phyloP scores from a whole-genome alignment of 1,140 invertebrate genomes.

The Homalodisca vitripennis region DNA sequence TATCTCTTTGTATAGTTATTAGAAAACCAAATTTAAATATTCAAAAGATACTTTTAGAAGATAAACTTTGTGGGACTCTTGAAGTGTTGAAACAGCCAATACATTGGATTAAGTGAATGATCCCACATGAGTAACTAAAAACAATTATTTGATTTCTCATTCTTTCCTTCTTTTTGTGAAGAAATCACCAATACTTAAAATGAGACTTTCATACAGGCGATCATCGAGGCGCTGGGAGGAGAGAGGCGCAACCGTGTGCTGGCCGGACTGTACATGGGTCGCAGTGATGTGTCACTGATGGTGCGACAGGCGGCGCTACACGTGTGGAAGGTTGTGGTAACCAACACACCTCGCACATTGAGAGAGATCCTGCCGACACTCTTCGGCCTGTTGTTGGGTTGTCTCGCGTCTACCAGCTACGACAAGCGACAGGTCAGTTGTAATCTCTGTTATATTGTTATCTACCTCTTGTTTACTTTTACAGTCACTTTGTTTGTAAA shows the following conservation, averaged over 20 bases:
- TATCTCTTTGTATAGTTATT: not conserved
- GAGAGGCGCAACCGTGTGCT: slow-evolving; percentile 91
- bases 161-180: no score
- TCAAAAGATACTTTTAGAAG: no score
- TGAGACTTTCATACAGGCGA: slow-evolving; percentile 65
- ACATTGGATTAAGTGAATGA: no score
- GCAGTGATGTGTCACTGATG: slow-evolving; percentile 95
- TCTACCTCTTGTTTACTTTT: not conserved
- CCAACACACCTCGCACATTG: slow-evolving; percentile 95
- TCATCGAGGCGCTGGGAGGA: slow-evolving; percentile 82
- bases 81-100: no score
- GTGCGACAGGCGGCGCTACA: slow-evolving; percentile 96
- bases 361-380: slow-evolving; percentile 94
- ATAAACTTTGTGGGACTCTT: no score
- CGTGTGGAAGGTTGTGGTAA: slow-evolving; percentile 96
- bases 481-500: not conserved
- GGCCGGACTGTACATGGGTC: slow-evolving; percentile 95
- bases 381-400: slow-evolving; percentile 87
- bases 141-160: no score
- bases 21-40: not conserved
- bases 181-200: no score
- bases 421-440: slow-evolving; percentile 81
- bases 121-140: no score
- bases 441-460: not conserved
- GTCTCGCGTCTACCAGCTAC: slow-evolving; percentile 91